A percentile compares a stretch with the other conserved stretches of the same genome.
Evolutionary conservation across 35 echinoderm and acorn worm genomes (phyloP).

Genomic region (Holothuria glaberrima): DNA sequence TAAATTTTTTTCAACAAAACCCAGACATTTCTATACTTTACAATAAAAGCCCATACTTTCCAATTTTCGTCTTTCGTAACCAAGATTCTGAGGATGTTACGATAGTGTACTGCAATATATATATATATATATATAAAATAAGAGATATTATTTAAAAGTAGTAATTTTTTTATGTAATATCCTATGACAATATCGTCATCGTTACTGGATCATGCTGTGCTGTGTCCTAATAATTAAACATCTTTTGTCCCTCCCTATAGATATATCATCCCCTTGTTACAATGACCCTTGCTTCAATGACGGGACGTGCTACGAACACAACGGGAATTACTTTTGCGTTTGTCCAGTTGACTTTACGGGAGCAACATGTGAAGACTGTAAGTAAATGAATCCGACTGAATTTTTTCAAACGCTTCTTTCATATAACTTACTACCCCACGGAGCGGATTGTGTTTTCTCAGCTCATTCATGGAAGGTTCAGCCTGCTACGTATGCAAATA

Average conservation of each 20-base stretch:
- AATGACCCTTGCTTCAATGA: constrained; percentile 22
- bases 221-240: too few species aligned
- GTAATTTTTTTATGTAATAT: too few species aligned
- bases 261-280: constrained; percentile 34
- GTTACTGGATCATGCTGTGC: too few species aligned
- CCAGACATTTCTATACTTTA: too few species aligned
- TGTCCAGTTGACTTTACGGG: neutral
- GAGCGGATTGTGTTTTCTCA: too few species aligned
- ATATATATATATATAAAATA: neutral
- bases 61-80: neutral
- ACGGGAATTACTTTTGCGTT: constrained; percentile 9
- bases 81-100: neutral
- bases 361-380: constrained; percentile 20
- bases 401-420: too few species aligned
- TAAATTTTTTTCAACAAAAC: too few species aligned
- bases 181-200: too few species aligned
- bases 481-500: too few species aligned
- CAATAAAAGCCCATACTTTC: too few species aligned
- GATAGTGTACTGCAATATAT: neutral
- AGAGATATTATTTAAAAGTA: neutral
- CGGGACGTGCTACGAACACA: neutral
- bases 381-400: neutral
- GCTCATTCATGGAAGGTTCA: too few species aligned
- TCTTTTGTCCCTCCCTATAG: neutral
- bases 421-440: too few species aligned